phyloP scores from a whole-genome alignment of 1,140 invertebrate species.

The Microplitis mediator region DNA sequence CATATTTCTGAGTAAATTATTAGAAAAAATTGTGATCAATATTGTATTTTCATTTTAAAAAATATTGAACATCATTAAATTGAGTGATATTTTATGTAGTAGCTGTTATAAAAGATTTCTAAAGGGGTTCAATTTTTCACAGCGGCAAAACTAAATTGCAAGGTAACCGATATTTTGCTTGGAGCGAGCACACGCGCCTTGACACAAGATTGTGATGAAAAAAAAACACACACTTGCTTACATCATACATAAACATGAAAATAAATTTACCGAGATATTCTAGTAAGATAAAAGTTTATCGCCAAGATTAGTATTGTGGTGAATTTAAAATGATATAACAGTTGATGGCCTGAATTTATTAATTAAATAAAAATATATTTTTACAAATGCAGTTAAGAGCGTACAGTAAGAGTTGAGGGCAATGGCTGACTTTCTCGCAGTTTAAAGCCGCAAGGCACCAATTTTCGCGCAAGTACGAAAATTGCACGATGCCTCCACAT shows the following conservation, averaged over 20 bases:
- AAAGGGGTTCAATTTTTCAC: not conserved
- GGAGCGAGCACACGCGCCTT: not conserved
- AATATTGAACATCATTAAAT: no score
- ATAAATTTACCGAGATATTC: no score
- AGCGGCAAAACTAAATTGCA: slow-evolving; percentile 17
- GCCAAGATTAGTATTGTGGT: no score
- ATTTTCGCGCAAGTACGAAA: slow-evolving; percentile 39
- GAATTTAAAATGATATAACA: not conserved
- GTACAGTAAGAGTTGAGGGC: not conserved
- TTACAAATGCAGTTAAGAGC: not conserved
- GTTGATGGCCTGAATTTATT: not conserved
- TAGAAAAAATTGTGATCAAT: no score
- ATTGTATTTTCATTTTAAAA: no score
- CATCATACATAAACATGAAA: not conserved
- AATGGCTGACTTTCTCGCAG: slow-evolving; percentile 15
- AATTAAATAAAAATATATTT: not conserved
- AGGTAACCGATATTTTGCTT: not conserved
- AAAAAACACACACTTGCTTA: not conserved
- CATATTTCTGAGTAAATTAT: no score
- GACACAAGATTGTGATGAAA: not conserved
- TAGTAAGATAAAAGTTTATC: no score
- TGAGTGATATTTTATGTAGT: not conserved
- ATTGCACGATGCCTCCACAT: slow-evolving; percentile 36
- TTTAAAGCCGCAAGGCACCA: slow-evolving; percentile 29
- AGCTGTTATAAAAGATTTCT: not conserved